Conservation (phyloP, 2,888 invertebrate genomes). For the Ecdyonurus torrentis region DNA sequence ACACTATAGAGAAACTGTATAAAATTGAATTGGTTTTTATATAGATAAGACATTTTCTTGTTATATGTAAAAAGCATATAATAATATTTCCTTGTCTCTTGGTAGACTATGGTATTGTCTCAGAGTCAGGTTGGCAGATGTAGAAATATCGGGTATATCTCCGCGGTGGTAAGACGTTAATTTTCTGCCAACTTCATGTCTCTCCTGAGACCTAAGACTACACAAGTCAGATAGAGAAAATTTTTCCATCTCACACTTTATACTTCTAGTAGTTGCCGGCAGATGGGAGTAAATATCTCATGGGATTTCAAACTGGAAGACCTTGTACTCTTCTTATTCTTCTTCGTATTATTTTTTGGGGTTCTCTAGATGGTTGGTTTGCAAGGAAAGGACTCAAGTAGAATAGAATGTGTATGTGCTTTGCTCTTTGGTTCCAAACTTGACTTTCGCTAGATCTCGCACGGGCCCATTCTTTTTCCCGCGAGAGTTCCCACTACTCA, state of each 20-base stretch:
- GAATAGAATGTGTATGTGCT: not conserved
- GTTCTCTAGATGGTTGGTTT: too few relatives aligned
- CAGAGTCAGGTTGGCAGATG: too few relatives aligned
- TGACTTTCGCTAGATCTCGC: not conserved
- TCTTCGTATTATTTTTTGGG: too few relatives aligned
- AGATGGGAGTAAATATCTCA: not conserved
- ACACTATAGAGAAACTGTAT: too few relatives aligned
- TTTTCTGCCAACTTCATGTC: not conserved
- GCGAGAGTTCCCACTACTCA: not conserved
- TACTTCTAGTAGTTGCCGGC: not conserved
- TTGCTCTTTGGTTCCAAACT: not conserved
- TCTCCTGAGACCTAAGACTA: not conserved
- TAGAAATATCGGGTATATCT: not conserved
- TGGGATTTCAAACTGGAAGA: not conserved
- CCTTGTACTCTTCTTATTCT: too few relatives aligned
- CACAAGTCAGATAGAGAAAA: not conserved
- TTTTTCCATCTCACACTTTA: not conserved
- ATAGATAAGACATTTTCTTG: too few relatives aligned
- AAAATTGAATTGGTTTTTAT: too few relatives aligned
- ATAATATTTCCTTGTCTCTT: too few relatives aligned
- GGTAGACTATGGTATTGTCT: not conserved
- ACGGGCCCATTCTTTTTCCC: not conserved
- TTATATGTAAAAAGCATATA: too few relatives aligned
- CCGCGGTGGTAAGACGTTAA: not conserved
- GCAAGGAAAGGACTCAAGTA: too few relatives aligned